Evolutionary conservation across 1,140 invertebrate species (phyloP).

Genomic region (Gonioctena quinquepunctata): DNA sequence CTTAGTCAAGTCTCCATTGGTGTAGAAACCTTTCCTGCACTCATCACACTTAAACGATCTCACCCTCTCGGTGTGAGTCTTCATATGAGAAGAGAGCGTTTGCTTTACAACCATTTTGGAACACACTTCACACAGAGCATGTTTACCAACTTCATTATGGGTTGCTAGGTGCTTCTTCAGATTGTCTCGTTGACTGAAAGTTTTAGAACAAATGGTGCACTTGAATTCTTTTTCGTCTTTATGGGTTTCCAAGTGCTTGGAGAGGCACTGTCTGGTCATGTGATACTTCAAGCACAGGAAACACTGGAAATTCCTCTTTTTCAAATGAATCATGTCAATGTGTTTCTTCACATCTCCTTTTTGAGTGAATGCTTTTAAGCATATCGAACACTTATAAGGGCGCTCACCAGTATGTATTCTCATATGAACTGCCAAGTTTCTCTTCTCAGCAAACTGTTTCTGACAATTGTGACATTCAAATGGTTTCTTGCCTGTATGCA

Average conservation of each 20-base stretch:
- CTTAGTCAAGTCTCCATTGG: not conserved
- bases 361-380: slow-evolving; percentile 39
- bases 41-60: not conserved
- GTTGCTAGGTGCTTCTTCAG: not conserved
- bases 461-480: slow-evolving; percentile 31
- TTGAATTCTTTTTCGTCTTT: slow-evolving; percentile 55
- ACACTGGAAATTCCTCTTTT: slow-evolving; percentile 59
- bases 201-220: not conserved
- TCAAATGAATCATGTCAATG: slow-evolving; percentile 57
- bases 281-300: slow-evolving; percentile 62
- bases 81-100: not conserved
- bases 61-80: not conserved
- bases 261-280: slow-evolving; percentile 60
- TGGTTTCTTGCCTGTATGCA: slow-evolving; percentile 30
- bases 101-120: not conserved
- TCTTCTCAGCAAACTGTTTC: slow-evolving; percentile 33
- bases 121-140: not conserved
- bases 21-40: not conserved
- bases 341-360: slow-evolving; percentile 55
- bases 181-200: not conserved
- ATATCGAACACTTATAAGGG: slow-evolving; percentile 28
- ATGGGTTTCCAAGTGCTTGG: slow-evolving; percentile 67
- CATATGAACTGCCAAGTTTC: slow-evolving; percentile 22
- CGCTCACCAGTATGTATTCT: not conserved
- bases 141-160: not conserved